Evolutionary conservation across 2,888 invertebrate genomes (phyloP), one percentile per base, ranked within the genome.

Genomic region (Archaeoteleia sp.): DNA sequence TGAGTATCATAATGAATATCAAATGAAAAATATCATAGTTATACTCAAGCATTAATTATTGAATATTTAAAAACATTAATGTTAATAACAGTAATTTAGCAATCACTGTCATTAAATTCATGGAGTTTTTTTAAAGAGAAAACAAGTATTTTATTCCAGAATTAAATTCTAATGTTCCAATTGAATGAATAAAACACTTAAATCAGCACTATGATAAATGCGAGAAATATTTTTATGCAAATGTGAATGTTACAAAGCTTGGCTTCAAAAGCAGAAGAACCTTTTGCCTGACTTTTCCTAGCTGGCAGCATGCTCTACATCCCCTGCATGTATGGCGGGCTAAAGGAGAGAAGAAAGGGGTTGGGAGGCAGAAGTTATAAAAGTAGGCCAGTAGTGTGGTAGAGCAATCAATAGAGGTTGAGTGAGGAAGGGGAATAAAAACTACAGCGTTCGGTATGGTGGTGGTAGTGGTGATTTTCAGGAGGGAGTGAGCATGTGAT

Each of bases 341-440:
- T 54, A 61, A 63, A 43, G 48, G 45, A 35, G 43, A 48, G 39
- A 62, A 62, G 60, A 27, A 27, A 30, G 46, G 71, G 68, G 72
- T 70, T 69, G 61, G 72, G 71, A 72, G 66, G 53, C 55, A 54
- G 68, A 72, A 74, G 74, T 74, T 77, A 79, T 79, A 80, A 82
- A 84, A 83, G 79, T 84, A 83, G 83, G 83, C 79, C 83, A 83
- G 81, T 82, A 83, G 82, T 82, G 80, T 81, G 81, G 80, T 79
- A 76, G 80, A 79, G 78, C 78, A 82, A 83, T 81, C 82, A 79
- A 83, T 82, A 84, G 82, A 82, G 80, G 79, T 76, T 78, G 78
- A 74, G 75, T 74, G 72, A 73, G 75, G 78, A 78, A 75, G 78
- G 78, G 71, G 73, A 72, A 73, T 65, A 68, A 75, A 75, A 75